Percentiles rank a stretch among this genome's conserved stretches.
Conservation (phyloP, 2,888 invertebrate genomes). For the Alloscopus bannaensis region DNA sequence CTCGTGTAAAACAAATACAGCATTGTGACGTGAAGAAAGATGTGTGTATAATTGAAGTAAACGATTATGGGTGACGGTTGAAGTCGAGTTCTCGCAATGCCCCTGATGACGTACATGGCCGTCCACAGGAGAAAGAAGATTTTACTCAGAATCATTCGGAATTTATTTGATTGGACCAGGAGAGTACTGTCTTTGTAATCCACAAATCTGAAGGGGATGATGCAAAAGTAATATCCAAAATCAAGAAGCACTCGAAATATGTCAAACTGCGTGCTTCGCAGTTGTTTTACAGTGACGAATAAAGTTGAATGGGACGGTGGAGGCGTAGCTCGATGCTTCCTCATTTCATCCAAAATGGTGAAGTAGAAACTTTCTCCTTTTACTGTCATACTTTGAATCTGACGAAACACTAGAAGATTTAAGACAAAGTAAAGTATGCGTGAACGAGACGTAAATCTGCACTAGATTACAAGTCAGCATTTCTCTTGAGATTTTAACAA, state of each 20-base stretch:
- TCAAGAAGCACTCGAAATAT: conserved; percentile 29
- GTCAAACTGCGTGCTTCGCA: conserved; percentile 1
- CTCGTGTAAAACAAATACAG: conserved; percentile 13
- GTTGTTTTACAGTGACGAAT: not conserved
- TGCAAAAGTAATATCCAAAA: conserved; percentile 2
- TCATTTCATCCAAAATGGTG: not conserved
- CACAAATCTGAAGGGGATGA: conserved; percentile 15
- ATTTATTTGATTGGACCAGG: not conserved
- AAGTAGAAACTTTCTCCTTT: not conserved
- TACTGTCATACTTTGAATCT: too few species aligned
- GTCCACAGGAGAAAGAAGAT: conserved; percentile 16
- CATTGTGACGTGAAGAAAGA: conserved; percentile 19
- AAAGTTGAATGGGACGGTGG: not conserved
- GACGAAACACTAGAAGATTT: too few species aligned
- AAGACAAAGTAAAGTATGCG: too few species aligned
- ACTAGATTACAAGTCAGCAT: too few species aligned
- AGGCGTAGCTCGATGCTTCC: not conserved
- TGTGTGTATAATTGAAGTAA: conserved; percentile 22
- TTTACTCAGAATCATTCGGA: not conserved
- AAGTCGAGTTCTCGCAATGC: not conserved
- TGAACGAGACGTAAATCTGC: too few species aligned
- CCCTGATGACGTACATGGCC: conserved; percentile 15
- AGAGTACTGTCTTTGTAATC: not conserved
- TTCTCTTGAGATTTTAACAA: too few species aligned
- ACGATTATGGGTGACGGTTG: conserved; percentile 23